These are phyloP conservation scores for Trematomus loennbergii DNA, from an alignment of 2,113 vertebrate species.

Conservation along the genomic window DNA sequence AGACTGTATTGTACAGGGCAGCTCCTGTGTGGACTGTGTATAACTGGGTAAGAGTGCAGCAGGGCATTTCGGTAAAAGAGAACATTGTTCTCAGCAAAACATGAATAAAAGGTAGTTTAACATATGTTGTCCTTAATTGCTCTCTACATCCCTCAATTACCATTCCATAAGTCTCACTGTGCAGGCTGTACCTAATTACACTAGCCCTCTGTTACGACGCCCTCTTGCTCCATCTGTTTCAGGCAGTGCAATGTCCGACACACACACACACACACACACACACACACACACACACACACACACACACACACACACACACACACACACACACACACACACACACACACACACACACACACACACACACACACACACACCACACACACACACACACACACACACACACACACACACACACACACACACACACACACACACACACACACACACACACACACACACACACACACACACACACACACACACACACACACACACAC, in stretches of 20 bases:
- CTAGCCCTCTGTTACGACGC: conserved; percentile 71
- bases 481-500: conserved; percentile 8
- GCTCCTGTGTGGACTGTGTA: conserved; percentile 1
- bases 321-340: no score
- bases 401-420: conserved; percentile 8
- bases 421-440: conserved; percentile 8
- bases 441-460: conserved; percentile 7
- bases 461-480: conserved; percentile 5
- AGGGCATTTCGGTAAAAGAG: conserved; percentile 9
- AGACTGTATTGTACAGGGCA: conserved; percentile 16
- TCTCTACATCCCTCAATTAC: conserved; percentile 52
- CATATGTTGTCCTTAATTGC: neutral
- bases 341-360: no score
- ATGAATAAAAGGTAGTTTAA: conserved; percentile 7
- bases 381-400: conserved; percentile 8
- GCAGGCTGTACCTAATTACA: conserved; percentile 70
- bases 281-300: conserved; percentile 34
- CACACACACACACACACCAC: no score
- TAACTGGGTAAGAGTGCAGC: neutral
- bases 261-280: conserved; percentile 2
- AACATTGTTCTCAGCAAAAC: conserved; percentile 31
- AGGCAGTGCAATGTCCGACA: conserved; percentile 34
- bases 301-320: conserved; percentile 16
- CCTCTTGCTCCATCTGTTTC: conserved; percentile 74
- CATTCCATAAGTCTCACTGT: conserved; percentile 63